These are phyloP conservation scores for Nasonia oneida DNA, from an alignment of 2,888 invertebrate species.

Conservation along the genomic window DNA sequence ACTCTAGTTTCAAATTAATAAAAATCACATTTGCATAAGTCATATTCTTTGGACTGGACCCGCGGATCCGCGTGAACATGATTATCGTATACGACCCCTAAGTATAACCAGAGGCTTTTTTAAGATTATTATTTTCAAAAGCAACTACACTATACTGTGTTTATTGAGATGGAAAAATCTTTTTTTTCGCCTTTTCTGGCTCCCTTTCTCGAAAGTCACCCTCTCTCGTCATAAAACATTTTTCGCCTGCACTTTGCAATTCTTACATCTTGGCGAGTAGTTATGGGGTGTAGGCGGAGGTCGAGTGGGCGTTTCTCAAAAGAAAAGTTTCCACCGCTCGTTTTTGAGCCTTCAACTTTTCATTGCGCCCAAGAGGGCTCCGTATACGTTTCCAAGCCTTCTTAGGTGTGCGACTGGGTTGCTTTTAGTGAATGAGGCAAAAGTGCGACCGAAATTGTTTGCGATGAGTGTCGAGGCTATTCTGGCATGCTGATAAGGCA, in stretches of 20 bases:
- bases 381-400: not conserved
- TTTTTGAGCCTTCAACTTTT: constrained; percentile 6
- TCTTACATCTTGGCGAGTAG: not conserved
- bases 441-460: not conserved
- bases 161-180: not conserved
- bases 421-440: not conserved
- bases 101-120: too few species aligned
- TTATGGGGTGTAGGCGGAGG: constrained; percentile 2
- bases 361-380: not conserved
- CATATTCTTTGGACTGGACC: too few species aligned
- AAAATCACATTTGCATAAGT: not conserved
- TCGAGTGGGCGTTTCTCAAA: not conserved
- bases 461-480: not conserved
- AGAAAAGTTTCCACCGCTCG: constrained; percentile 2
- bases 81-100: too few species aligned
- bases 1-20: not conserved
- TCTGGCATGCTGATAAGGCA: not conserved
- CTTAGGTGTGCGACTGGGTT: not conserved
- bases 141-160: too few species aligned
- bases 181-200: not conserved
- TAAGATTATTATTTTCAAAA: too few species aligned
- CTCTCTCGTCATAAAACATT: not conserved
- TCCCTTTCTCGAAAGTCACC: not conserved
- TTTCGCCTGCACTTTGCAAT: not conserved
- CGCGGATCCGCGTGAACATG: too few species aligned